phyloP scores from a whole-genome alignment of 2,113 vertebrate species.

The Platichthys stellatus region DNA sequence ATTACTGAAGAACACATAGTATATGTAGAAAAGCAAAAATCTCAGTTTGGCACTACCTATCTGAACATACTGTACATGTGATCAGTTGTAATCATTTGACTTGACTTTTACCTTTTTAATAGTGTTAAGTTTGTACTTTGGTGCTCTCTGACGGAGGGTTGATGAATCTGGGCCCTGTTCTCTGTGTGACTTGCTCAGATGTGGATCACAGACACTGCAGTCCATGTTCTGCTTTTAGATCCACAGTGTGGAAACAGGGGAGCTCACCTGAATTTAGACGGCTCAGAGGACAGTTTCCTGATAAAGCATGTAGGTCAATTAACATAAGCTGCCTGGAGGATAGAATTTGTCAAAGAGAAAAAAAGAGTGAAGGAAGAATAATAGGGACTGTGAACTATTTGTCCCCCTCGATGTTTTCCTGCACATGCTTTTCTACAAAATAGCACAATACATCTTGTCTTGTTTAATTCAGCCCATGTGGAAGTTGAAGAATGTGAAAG shows the following conservation, averaged over 20 bases:
- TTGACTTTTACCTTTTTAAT: neutral
- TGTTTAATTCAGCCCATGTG: neutral
- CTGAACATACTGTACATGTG: neutral
- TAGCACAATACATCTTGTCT: neutral
- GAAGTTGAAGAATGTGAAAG: slow-evolving; percentile 4
- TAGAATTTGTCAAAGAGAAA: slow-evolving; percentile 35
- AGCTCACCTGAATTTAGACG: slow-evolving; percentile 61
- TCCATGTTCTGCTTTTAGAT: slow-evolving; percentile 37
- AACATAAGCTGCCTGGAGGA: slow-evolving; percentile 62
- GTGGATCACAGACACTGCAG: slow-evolving; percentile 13
- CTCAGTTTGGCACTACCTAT: no score
- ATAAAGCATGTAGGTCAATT: slow-evolving; percentile 75
- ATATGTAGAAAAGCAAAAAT: no score
- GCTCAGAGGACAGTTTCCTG: slow-evolving; percentile 60
- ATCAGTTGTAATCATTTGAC: neutral
- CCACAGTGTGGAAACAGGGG: slow-evolving; percentile 33
- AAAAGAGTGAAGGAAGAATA: slow-evolving; percentile 9
- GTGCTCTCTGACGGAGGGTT: neutral
- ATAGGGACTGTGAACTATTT: slow-evolving; percentile 11
- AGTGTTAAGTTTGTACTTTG: neutral
- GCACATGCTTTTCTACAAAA: neutral
- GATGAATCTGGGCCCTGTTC: neutral
- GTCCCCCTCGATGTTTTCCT: slow-evolving; percentile 16
- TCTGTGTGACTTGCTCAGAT: slow-evolving; percentile 5
- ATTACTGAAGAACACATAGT: no score